Percentiles rank a stretch among this genome's conserved stretches.
phyloP scores from a whole-genome alignment of 1,140 invertebrate genomes.

The Macrostomum lignano region DNA sequence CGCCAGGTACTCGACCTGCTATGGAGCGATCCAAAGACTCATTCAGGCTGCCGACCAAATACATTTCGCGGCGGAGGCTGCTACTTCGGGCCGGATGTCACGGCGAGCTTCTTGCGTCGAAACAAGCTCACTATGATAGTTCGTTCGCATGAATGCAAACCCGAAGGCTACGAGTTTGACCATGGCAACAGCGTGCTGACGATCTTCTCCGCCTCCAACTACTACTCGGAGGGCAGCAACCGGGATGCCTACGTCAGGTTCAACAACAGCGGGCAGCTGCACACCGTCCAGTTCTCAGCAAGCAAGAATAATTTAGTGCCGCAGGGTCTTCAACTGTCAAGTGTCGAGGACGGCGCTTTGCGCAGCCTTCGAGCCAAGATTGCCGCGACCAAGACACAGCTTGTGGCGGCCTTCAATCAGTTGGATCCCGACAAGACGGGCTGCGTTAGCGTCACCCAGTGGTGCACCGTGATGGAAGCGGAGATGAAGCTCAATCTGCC shows the following conservation, averaged over 20 bases:
- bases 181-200: conserved; percentile 57
- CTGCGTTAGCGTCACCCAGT: conserved; percentile 39
- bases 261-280: conserved; percentile 36
- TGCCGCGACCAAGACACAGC: conserved; percentile 35
- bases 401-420: conserved; percentile 41
- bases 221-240: conserved; percentile 65
- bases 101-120: conserved; percentile 40
- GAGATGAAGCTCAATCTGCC: conserved; percentile 44
- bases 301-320: conserved; percentile 16
- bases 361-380: conserved; percentile 33
- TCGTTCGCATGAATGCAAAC: conserved; percentile 66
- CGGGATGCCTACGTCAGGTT: conserved; percentile 61
- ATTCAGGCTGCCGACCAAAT: conserved; percentile 42
- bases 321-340: neutral
- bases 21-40: conserved; percentile 57
- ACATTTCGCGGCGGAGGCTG: conserved; percentile 54
- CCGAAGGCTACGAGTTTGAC: conserved; percentile 53
- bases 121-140: conserved; percentile 46
- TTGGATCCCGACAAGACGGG: conserved; percentile 40
- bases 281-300: conserved; percentile 31
- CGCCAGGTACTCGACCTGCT: conserved; percentile 52
- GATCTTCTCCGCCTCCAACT: conserved; percentile 71
- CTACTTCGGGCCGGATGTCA: conserved; percentile 64
- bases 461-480: conserved; percentile 47
- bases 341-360: conserved; percentile 5